A percentile compares a stretch with the other conserved stretches of the same genome.
Conservation (phyloP, 2,888 invertebrate genomes). For the Coenonympha arcania region DNA sequence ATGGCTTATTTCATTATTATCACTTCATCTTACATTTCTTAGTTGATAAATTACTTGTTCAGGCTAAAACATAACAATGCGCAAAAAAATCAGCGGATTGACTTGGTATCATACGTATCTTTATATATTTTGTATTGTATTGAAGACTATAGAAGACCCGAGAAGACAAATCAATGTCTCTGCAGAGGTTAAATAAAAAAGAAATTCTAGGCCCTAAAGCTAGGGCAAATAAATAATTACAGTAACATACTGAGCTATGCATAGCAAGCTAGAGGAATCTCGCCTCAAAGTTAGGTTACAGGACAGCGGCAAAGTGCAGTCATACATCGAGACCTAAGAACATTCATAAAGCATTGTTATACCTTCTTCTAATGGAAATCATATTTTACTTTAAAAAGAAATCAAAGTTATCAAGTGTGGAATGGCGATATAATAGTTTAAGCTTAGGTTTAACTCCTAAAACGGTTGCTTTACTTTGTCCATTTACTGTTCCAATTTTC, state of each 20-base stretch:
- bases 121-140: too few species aligned
- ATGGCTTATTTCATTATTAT: too few species aligned
- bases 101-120: too few species aligned
- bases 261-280: background rate
- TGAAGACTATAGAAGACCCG: too few species aligned
- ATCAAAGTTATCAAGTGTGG: slow-evolving; percentile 1
- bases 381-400: slow-evolving; percentile 12
- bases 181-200: too few species aligned
- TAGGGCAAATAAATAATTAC: background rate
- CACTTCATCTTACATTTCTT: too few species aligned
- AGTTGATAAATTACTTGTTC: too few species aligned
- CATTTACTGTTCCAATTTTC: too few species aligned
- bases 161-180: too few species aligned
- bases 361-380: slow-evolving; percentile 12
- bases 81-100: too few species aligned
- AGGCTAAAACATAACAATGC: too few species aligned
- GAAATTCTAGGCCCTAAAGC: too few species aligned
- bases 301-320: slow-evolving; percentile 11
- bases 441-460: background rate
- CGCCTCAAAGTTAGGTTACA: background rate
- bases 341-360: slow-evolving; percentile 8
- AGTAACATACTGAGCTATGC: background rate
- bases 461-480: background rate
- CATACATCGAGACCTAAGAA: slow-evolving; percentile 9
- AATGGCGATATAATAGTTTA: background rate